Base-by-base conservation (phyloP, 37 sponge, comb jelly and placozoan species). In the Cliona cf. orientalis region DNA sequence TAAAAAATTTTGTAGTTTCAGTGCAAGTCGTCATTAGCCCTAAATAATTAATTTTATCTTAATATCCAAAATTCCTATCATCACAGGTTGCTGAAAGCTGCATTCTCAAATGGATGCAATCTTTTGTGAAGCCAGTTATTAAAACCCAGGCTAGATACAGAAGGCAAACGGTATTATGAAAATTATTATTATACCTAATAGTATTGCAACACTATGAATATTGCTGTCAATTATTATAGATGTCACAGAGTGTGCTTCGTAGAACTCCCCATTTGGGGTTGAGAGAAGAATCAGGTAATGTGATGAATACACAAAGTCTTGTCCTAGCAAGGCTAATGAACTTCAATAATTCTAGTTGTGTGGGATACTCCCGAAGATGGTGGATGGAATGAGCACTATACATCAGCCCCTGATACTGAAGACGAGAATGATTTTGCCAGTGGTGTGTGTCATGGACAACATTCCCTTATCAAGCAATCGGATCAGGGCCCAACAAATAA, bases 31-130 rank as follows among this genome's bases (percentile, higher is more conserved):
- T n/a, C 5, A 42, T 17, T 69, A 71, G 72, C 17, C 7, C 12
- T 7, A 74, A 53, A 70, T 37, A 23, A 35, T 70, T 69, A 62
- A 42, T 41, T 34, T 66, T 39, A 25, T 2, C 25, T 26, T 79
- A n/a, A n/a, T n/a, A n/a, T n/a, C n/a, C n/a, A n/a, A n/a, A n/a
- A n/a, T n/a, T n/a, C n/a, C n/a, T n/a, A n/a, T n/a, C n/a, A n/a
- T n/a, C n/a, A 29, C 53, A 90, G 90, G 85, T 91, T 11, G 92
- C 92, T 4, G 78, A 82, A 39, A 55, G 64, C 29, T 91, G 92
- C 43, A 86, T 91, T 45, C 68, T 84, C 35, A 83, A 55, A 35
- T 91, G 92, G 92, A 63, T 91, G 69, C 81, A 86, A 72, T 74
- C 69, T 39, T 86, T 72, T 44, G 84, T 86, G 31, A 79, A 86